A percentile compares a stretch with the other conserved stretches of the same genome.
These are phyloP conservation scores for Crambe crambe DNA, from an alignment of 37 sponge, comb jelly and placozoan genomes.

Conservation along the genomic window DNA sequence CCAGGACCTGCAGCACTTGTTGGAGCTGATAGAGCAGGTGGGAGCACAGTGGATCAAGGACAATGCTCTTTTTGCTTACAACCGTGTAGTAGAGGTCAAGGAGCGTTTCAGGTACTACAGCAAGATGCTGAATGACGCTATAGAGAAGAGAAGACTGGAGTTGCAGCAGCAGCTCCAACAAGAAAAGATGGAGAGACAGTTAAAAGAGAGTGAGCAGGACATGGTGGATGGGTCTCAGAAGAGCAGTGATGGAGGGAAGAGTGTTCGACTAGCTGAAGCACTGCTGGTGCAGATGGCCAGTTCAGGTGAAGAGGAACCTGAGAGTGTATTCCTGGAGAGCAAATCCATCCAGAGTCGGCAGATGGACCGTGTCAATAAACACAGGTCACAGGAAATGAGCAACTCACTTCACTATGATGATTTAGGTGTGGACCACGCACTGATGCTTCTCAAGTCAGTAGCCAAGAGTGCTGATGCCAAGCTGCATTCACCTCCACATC, in stretches of 20 bases:
- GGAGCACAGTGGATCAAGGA: constrained; percentile 38
- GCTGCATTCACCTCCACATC: neutral
- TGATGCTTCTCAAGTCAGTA: neutral
- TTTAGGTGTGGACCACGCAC: constrained; percentile 2
- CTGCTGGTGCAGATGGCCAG: neutral
- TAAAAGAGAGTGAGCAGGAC: too few species aligned
- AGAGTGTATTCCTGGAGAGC: neutral
- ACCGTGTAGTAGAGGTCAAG: constrained; percentile 56
- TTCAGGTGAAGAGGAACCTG: neutral
- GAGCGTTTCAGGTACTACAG: constrained; percentile 40
- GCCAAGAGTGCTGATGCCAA: constrained; percentile 7
- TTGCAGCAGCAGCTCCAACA: neutral
- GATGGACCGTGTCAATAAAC: neutral
- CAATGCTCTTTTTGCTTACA: constrained; percentile 64
- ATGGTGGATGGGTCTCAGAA: neutral
- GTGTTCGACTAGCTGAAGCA: neutral
- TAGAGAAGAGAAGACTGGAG: constrained; percentile 16
- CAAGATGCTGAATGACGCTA: constrained; percentile 31
- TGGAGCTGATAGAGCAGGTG: constrained; percentile 36
- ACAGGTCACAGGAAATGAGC: neutral
- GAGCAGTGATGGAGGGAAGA: neutral
- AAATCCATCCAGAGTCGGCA: neutral
- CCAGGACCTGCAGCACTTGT: constrained; percentile 38
- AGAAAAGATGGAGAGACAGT: too few species aligned
- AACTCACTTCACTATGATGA: constrained; percentile 18